Conservation (phyloP, 2,888 invertebrate species). For the Drosophila phalerata region DNA sequence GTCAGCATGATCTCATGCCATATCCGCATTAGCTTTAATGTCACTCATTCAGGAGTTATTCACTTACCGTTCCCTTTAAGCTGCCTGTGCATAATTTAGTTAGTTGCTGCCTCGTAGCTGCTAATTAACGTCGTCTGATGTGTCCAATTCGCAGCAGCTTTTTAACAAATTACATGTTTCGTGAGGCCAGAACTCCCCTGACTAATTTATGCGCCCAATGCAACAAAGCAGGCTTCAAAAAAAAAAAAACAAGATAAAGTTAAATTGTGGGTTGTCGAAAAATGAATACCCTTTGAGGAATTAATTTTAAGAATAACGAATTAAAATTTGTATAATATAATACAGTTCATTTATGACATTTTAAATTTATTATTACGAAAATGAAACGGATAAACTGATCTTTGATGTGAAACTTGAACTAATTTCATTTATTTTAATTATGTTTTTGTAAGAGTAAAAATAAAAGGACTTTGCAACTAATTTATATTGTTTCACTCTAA, state of each 20-base stretch:
- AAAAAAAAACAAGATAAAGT: slow-evolving; percentile 5
- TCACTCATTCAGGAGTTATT: slow-evolving; percentile 13
- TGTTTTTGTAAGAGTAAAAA: background rate
- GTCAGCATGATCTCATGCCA: slow-evolving; percentile 27
- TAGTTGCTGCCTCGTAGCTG: slow-evolving; percentile 38
- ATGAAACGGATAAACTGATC: background rate
- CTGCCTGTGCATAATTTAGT: slow-evolving; percentile 55
- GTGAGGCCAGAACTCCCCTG: slow-evolving; percentile 33
- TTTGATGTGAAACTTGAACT: background rate
- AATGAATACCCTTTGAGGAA: slow-evolving; percentile 23
- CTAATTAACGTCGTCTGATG: slow-evolving; percentile 58
- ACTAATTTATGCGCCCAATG: slow-evolving; percentile 71
- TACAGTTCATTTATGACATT: background rate
- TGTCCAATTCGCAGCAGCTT: slow-evolving; percentile 62
- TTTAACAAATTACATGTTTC: slow-evolving; percentile 55
- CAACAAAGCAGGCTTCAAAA: slow-evolving; percentile 44
- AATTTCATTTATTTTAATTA: background rate
- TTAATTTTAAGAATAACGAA: no score
- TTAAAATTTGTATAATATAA: no score
- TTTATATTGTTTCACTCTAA: slow-evolving; percentile 43
- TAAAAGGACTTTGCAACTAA: background rate
- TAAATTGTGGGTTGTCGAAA: background rate
- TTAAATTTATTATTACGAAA: no score
- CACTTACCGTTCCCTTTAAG: slow-evolving; percentile 40
- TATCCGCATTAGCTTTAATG: slow-evolving; percentile 25